Conservation (phyloP, 2,113 vertebrate genomes). For the Pyxicephalus adspersus region DNA sequence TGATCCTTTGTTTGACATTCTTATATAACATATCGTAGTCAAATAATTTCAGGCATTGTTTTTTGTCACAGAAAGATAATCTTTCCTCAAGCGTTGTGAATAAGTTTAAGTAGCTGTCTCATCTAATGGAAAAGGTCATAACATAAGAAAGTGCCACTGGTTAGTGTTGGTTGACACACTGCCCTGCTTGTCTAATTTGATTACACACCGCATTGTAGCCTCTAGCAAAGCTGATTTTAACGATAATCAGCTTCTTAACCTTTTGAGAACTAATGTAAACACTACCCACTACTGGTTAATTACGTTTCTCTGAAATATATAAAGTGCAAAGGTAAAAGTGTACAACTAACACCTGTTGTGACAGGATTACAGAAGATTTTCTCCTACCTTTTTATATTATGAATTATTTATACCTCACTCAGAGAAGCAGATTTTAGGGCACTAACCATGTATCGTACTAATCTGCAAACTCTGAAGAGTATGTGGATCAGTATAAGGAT, state of each 20-base stretch:
- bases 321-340: conserved; percentile 74
- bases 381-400: conserved; percentile 45
- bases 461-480: neutral
- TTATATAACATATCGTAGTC: conserved; percentile 46
- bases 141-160: conserved; percentile 74
- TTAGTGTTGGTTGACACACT: conserved; percentile 79
- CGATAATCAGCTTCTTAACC: conserved; percentile 85
- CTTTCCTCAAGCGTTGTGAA: conserved; percentile 67
- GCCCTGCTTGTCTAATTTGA: conserved; percentile 82
- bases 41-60: conserved; percentile 56
- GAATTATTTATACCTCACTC: conserved; percentile 9
- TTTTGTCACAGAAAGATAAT: conserved; percentile 59
- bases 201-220: conserved; percentile 77
- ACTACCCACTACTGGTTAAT: conserved; percentile 77
- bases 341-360: conserved; percentile 66
- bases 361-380: conserved; percentile 61
- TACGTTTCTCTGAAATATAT: conserved; percentile 66
- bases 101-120: conserved; percentile 67
- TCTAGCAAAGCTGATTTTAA: conserved; percentile 80
- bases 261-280: conserved; percentile 81
- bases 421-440: neutral
- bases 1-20: conserved; percentile 49
- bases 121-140: conserved; percentile 68
- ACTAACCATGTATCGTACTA: neutral
- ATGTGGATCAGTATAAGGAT: neutral